A percentile compares a stretch with the other conserved stretches of the same genome.
These are phyloP conservation scores for Falco cherrug DNA, from an alignment of 2,797 vertebrate species.

Conservation along the genomic window DNA sequence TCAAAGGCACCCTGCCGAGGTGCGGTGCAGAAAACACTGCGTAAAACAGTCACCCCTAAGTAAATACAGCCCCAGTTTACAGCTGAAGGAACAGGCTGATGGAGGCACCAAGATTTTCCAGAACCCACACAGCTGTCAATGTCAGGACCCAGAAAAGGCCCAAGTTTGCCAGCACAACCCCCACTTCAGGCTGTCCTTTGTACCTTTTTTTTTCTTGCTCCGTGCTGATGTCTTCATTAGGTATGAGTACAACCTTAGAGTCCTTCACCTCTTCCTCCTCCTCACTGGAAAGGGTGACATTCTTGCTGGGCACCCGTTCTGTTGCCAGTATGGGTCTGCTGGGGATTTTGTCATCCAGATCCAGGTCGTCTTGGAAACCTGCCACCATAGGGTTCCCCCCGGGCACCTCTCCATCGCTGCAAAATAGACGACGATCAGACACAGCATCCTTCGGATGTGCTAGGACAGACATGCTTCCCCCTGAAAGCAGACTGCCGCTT, in stretches of 20 bases:
- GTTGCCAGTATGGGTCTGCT: conserved; percentile 34
- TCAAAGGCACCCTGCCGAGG: background rate
- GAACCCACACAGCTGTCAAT: background rate
- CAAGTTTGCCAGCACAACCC: background rate
- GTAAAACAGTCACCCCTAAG: background rate
- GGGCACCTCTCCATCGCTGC: conserved; percentile 84
- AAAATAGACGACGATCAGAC: background rate
- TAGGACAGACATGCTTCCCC: background rate
- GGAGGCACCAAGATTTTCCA: background rate
- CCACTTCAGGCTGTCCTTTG: background rate
- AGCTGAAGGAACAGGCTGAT: background rate
- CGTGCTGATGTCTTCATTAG: conserved; percentile 69
- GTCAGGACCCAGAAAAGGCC: background rate
- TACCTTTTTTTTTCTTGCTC: conserved; percentile 81
- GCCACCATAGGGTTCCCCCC: conserved; percentile 93
- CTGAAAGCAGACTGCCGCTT: background rate
- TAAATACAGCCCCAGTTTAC: background rate
- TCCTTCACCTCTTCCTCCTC: conserved; percentile 77
- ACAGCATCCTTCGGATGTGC: background rate
- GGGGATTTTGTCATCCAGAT: conserved; percentile 83
- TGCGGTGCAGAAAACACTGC: background rate
- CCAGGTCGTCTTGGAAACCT: conserved; percentile 91
- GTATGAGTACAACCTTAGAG: background rate
- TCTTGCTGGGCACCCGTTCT: conserved; percentile 75
- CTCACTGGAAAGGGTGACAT: conserved; percentile 85